Percentiles rank a stretch among this genome's conserved stretches.
phyloP scores from a whole-genome alignment of 1,140 invertebrate genomes.

The Temnothorax nylanderi region DNA sequence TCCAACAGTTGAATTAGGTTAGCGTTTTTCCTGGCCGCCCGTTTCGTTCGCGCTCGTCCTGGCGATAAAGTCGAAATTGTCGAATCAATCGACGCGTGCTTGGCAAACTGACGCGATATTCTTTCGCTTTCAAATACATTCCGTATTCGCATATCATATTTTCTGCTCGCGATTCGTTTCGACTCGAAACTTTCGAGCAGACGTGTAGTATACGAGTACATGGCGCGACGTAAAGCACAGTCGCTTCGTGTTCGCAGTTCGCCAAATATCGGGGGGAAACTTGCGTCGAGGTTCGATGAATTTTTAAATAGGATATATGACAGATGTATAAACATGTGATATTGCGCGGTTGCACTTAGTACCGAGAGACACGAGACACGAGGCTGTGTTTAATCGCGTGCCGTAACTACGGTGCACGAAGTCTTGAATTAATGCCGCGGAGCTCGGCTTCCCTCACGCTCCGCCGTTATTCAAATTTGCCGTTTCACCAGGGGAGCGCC shows the following conservation, averaged over 20 bases:
- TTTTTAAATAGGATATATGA: slow-evolving; percentile 13
- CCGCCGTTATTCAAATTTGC: slow-evolving; percentile 50
- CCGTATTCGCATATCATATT: neutral
- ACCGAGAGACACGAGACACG: neutral
- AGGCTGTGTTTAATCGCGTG: slow-evolving; percentile 43
- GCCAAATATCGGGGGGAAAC: neutral
- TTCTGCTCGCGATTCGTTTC: neutral
- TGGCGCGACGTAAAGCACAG: neutral
- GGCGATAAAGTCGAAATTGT: slow-evolving; percentile 25
- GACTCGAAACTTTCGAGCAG: too few species aligned
- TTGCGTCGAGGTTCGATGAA: neutral
- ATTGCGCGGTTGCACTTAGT: slow-evolving; percentile 11
- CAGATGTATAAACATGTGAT: neutral
- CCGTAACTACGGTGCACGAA: neutral
- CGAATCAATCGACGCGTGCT: slow-evolving; percentile 10
- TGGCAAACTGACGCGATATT: neutral
- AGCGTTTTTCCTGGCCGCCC: neutral
- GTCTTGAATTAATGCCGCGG: slow-evolving; percentile 50
- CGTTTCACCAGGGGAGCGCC: slow-evolving; percentile 3
- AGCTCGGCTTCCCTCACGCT: slow-evolving; percentile 19
- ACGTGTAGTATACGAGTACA: neutral
- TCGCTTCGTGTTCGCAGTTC: neutral
- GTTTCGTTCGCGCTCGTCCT: neutral
- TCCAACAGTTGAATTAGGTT: slow-evolving; percentile 1
- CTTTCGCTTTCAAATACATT: neutral